Percentiles rank a stretch among this genome's conserved stretches.
Conservation (phyloP, 1,140 invertebrate genomes). For the Aradophagus sp. region DNA sequence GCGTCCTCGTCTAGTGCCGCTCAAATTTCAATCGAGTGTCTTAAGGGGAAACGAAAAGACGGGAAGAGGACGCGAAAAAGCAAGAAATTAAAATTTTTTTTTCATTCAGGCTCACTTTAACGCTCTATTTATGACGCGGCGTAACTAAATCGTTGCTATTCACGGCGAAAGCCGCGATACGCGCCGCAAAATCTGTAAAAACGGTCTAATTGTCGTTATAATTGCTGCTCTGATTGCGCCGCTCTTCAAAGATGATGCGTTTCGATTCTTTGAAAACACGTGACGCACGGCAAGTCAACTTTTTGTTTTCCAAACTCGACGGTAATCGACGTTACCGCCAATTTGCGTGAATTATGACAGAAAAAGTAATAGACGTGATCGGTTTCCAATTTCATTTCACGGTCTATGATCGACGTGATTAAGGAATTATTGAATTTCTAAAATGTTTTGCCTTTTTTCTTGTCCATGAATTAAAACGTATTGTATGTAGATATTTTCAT, state of each 20-base stretch:
- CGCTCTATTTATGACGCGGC: slow-evolving; percentile 40
- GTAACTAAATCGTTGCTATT: slow-evolving; percentile 38
- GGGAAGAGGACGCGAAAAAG: background rate
- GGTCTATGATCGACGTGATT: slow-evolving; percentile 31
- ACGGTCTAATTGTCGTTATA: slow-evolving; percentile 60
- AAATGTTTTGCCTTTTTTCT: slow-evolving; percentile 1
- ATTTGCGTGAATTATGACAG: slow-evolving; percentile 28
- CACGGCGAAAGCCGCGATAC: slow-evolving; percentile 50
- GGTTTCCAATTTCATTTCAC: slow-evolving; percentile 40
- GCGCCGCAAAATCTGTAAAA: slow-evolving; percentile 54
- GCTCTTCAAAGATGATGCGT: slow-evolving; percentile 38
- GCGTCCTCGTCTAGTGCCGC: no score
- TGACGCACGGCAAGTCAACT: slow-evolving; percentile 49
- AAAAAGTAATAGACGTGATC: slow-evolving; percentile 25
- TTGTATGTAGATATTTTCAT: no score
- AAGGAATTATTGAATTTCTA: slow-evolving; percentile 27
- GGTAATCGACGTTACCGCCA: slow-evolving; percentile 27
- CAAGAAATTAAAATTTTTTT: slow-evolving; percentile 6
- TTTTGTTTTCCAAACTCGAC: slow-evolving; percentile 44
- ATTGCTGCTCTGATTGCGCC: slow-evolving; percentile 54
- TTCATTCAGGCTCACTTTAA: slow-evolving; percentile 29
- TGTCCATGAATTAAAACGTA: no score
- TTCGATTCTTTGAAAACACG: slow-evolving; percentile 48
- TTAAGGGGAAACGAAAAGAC: background rate
- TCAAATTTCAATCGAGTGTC: background rate